Evolutionary conservation across 2,113 vertebrate species (phyloP), one percentile per base, ranked within the genome.

Genomic region (Eclectus roratus): DNA sequence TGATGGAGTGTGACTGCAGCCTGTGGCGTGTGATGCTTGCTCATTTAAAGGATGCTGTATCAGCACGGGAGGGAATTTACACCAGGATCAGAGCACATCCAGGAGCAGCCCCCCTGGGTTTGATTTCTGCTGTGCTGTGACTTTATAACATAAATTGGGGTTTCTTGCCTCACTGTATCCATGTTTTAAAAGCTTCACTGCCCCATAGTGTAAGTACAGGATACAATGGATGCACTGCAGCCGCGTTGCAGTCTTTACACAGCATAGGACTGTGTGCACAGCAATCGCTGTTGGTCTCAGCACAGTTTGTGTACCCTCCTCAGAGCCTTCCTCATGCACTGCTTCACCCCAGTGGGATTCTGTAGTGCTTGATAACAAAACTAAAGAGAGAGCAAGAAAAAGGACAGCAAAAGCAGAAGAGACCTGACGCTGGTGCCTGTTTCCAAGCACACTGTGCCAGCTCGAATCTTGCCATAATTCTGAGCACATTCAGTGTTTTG

Each of bases 1-100:
- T 69, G 23, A 3, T 13, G 53, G 37, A 24, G 21, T 7, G n/a
- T 41, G 65, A 20, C 64, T 52, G 79, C 27, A 85, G 8, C 35
- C 0, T 1, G 29, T 2, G 1, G 37, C 39, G 35, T 4, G 2
- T 17, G 23, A 4, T 9, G 16, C 25, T 73, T 41, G 44, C 21
- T 49, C 46, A 15, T 76, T 68, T 37, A 55, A 71, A 80, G 52
- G 80, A 47, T 0, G 0, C 19, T 23, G 29, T 10, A 2, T 12
- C 50, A 20, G 6, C 12, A 4, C 1, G 1, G 58, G 20, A 31
- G n/a, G 25, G 64, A 66, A 33, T 66, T 81, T 41, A 16, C 55
- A 14, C 24, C 39, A 41, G 70, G 31, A 56, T 49, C 77, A 86
- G 41, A 69, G 41, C 64, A 33, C 47, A 56, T 9, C 60, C 41